Conservation (phyloP, 35 echinoderm and acorn worm genomes). For the Anneissia japonica region DNA sequence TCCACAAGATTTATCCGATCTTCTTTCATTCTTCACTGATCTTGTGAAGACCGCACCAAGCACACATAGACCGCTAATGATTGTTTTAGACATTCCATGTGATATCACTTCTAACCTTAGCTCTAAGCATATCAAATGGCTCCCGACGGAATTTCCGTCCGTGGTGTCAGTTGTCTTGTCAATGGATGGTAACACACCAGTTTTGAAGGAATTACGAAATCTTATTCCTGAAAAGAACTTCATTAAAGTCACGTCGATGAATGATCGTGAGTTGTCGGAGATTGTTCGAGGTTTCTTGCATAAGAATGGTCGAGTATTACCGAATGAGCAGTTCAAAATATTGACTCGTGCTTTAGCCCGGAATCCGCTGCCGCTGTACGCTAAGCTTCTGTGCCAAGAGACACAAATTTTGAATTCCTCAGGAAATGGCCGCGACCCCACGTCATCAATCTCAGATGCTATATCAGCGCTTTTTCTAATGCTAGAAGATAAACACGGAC, state of each 20-base stretch:
- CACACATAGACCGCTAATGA: constrained; percentile 54
- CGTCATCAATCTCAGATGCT: constrained; percentile 69
- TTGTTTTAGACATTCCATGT: constrained; percentile 65
- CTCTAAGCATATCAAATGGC: constrained; percentile 74
- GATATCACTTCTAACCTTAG: constrained; percentile 44
- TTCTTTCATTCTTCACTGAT: constrained; percentile 58
- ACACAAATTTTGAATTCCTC: constrained; percentile 87
- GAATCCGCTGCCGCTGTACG: constrained; percentile 78
- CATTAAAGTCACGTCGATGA: constrained; percentile 79
- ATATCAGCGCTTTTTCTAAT: constrained; percentile 64
- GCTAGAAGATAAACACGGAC: constrained; percentile 86
- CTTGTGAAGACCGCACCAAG: constrained; percentile 64
- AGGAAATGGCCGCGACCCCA: constrained; percentile 84
- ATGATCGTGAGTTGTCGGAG: constrained; percentile 79
- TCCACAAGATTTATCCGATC: constrained; percentile 58
- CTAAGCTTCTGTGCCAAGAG: constrained; percentile 79
- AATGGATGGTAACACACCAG: constrained; percentile 37
- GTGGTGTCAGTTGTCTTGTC: constrained; percentile 71
- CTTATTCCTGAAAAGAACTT: constrained; percentile 61
- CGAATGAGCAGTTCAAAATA: constrained; percentile 85
- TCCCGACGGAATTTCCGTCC: constrained; percentile 53
- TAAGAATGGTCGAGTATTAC: constrained; percentile 58
- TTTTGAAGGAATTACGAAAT: constrained; percentile 72
- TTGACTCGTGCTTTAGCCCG: constrained; percentile 77
- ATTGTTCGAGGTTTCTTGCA: constrained; percentile 71